phyloP scores from a whole-genome alignment of 1,140 invertebrate genomes.

The Grapholita molesta region DNA sequence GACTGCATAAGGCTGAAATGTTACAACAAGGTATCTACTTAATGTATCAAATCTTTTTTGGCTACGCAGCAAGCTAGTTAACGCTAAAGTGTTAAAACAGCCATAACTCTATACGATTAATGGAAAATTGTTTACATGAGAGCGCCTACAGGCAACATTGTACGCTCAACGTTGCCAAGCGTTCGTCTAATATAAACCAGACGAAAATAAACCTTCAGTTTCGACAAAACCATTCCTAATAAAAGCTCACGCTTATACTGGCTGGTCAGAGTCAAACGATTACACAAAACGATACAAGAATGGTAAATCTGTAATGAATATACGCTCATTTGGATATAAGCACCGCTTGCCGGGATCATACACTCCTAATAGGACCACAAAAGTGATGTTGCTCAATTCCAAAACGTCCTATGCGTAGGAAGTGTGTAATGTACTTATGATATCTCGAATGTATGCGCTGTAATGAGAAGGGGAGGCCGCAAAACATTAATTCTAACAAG shows the following conservation, averaged over 20 bases:
- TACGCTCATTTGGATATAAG: neutral
- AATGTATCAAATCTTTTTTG: neutral
- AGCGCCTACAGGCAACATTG: neutral
- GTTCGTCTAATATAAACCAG: neutral
- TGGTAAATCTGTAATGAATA: neutral
- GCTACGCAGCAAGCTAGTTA: neutral
- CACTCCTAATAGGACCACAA: conserved; percentile 3
- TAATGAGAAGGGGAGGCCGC: neutral
- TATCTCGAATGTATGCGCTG: neutral
- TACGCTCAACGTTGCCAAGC: neutral
- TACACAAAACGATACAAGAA: neutral
- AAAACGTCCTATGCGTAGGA: neutral
- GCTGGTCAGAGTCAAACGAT: neutral
- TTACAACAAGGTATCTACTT: neutral
- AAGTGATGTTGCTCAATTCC: neutral
- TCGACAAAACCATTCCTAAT: neutral
- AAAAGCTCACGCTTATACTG: neutral
- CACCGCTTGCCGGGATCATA: neutral
- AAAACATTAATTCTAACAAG: conserved; percentile 15
- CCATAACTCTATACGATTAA: neutral
- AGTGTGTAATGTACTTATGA: neutral
- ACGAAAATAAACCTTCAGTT: neutral
- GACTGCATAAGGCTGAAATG: too few species aligned
- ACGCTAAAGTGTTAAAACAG: neutral
- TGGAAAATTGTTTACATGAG: neutral